Percentiles rank a stretch among this genome's conserved stretches.
Conservation (phyloP, 2,888 invertebrate genomes). For the Halocaridina rubra region DNA sequence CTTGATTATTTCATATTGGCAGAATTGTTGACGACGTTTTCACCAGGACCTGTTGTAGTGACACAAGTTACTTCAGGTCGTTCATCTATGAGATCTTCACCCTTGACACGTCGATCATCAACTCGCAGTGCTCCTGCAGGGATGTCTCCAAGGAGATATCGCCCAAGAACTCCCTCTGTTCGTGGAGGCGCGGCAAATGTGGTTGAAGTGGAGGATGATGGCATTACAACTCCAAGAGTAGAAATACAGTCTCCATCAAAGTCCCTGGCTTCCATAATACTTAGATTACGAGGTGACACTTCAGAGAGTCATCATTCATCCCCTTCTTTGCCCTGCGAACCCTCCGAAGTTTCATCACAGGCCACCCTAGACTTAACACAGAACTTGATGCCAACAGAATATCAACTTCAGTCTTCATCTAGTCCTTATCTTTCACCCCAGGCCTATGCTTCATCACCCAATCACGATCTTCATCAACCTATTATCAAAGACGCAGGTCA, state of each 20-base stretch:
- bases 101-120: constrained; percentile 33
- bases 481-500: not conserved
- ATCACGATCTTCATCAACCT: not conserved
- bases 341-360: not conserved
- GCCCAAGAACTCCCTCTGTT: constrained; percentile 20
- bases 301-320: not conserved
- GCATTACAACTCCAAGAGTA: constrained; percentile 27
- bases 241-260: constrained; percentile 44
- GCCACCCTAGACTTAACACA: not conserved
- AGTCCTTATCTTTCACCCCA: not conserved
- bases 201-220: constrained; percentile 43
- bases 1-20: not conserved
- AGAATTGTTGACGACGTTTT: constrained; percentile 49
- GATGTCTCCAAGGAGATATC: constrained; percentile 4
- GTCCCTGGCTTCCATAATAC: not conserved
- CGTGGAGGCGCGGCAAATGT: constrained; percentile 38
- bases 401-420: constrained; percentile 3
- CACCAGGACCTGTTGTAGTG: constrained; percentile 47
- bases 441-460: not conserved
- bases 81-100: constrained; percentile 25
- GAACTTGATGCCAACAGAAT: not conserved
- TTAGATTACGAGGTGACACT: constrained; percentile 6
- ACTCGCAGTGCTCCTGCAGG: constrained; percentile 49
- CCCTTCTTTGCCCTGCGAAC: not conserved
- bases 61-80: constrained; percentile 40